Conservation (phyloP, 2,113 vertebrate species). For the Symphodus melops region DNA sequence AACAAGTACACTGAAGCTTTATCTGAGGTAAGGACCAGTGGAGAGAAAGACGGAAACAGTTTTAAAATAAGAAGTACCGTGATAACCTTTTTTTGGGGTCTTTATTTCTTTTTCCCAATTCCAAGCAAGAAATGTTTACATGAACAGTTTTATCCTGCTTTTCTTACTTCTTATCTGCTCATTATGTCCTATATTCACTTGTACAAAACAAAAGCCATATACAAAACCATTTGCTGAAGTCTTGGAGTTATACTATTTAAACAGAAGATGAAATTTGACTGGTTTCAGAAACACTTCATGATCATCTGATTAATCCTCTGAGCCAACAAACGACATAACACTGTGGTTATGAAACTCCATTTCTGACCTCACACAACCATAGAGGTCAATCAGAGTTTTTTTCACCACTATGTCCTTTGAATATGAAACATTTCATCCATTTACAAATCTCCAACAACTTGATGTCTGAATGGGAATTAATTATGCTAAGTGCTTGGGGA, state of each 20-base stretch:
- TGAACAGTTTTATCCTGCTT: no score
- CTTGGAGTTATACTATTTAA: background rate
- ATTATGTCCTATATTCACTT: background rate
- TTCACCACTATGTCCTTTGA: constrained; percentile 28
- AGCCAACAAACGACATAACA: background rate
- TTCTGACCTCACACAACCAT: constrained; percentile 10
- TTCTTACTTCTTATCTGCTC: no score
- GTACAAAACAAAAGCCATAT: no score
- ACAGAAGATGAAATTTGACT: background rate
- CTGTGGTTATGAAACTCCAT: constrained; percentile 9
- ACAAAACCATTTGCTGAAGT: no score
- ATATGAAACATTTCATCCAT: constrained; percentile 27
- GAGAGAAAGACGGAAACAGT: background rate
- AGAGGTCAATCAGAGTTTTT: background rate
- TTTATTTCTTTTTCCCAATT: no score
- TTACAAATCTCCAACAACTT: constrained; percentile 11
- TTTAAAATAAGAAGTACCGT: no score
- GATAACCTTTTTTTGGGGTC: no score
- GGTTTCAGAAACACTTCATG: background rate
- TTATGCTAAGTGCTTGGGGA: constrained; percentile 53
- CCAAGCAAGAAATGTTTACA: no score
- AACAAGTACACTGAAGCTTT: constrained; percentile 95
- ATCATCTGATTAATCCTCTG: constrained; percentile 5
- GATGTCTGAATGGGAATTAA: constrained; percentile 39
- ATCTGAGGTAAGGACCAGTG: constrained; percentile 87